phyloP scores from a whole-genome alignment of 2,888 invertebrate species.

The Tiliacea citrago region DNA sequence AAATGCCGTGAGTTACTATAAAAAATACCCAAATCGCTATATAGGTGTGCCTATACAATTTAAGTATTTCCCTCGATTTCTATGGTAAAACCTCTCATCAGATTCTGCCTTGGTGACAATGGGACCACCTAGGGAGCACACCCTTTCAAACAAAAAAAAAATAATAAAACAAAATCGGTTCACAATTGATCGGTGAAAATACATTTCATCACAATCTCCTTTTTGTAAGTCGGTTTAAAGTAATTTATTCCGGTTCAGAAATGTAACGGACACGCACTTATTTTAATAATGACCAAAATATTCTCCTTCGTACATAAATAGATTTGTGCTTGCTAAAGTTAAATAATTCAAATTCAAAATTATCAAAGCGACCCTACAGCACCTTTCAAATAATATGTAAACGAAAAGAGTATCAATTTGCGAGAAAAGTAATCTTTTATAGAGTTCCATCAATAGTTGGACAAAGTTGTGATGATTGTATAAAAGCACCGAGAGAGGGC shows the following conservation, averaged over 20 bases:
- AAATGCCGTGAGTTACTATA: too few relatives aligned
- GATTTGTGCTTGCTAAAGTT: neutral
- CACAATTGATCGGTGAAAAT: too few relatives aligned
- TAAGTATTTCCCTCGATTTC: too few relatives aligned
- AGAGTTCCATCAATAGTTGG: constrained; percentile 16
- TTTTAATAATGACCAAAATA: neutral
- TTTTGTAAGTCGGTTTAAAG: neutral
- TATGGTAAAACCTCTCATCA: too few relatives aligned
- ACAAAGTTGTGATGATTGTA: constrained; percentile 28
- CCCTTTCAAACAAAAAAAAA: too few relatives aligned
- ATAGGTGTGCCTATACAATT: too few relatives aligned
- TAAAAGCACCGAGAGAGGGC: constrained; percentile 11
- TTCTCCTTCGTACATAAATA: neutral
- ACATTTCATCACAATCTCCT: too few relatives aligned
- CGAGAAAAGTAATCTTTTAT: constrained; percentile 24
- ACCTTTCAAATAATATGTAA: constrained; percentile 3
- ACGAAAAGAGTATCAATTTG: too few relatives aligned
- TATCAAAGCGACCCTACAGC: neutral
- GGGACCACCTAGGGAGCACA: too few relatives aligned
- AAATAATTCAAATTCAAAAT: constrained; percentile 5
- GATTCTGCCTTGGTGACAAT: too few relatives aligned
- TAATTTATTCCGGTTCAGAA: neutral
- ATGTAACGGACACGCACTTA: neutral
- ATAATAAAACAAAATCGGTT: too few relatives aligned
- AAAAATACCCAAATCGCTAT: too few relatives aligned